phyloP scores from a whole-genome alignment of 2,113 vertebrate genomes.

The Kryptolebias marmoratus region DNA sequence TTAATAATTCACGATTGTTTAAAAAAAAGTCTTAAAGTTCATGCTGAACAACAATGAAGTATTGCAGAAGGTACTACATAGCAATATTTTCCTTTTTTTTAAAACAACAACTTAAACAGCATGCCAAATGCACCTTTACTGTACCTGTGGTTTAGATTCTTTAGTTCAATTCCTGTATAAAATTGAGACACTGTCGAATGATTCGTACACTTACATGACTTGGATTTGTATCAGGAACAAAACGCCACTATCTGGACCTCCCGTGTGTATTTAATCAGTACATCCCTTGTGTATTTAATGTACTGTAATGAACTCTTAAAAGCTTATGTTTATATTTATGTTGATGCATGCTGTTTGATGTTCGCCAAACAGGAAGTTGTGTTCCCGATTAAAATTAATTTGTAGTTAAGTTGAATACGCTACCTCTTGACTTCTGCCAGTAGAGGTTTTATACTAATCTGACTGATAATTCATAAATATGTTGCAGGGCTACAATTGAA shows the following conservation, averaged over 20 bases:
- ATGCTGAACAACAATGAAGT: too few species aligned
- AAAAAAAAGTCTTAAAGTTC: too few species aligned
- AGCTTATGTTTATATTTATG: not conserved
- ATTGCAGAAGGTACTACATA: too few species aligned
- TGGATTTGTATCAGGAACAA: not conserved
- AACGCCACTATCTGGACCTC: too few species aligned
- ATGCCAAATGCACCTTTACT: not conserved
- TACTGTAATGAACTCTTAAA: conserved; percentile 12
- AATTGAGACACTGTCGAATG: not conserved
- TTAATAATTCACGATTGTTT: too few species aligned
- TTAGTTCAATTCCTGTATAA: not conserved
- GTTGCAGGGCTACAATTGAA: conserved; percentile 45
- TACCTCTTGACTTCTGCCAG: conserved; percentile 14
- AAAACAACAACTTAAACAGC: too few species aligned
- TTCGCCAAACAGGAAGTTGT: conserved; percentile 18
- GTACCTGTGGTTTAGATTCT: not conserved
- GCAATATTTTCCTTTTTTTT: too few species aligned
- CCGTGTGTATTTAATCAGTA: not conserved
- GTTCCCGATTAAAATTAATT: conserved; percentile 21
- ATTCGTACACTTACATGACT: not conserved
- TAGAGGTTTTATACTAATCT: conserved; percentile 32
- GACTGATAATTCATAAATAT: conserved; percentile 42
- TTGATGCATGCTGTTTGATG: conserved; percentile 14
- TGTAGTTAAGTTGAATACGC: conserved; percentile 4
- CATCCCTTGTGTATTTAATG: not conserved